Percentiles rank a stretch among this genome's conserved stretches.
Conservation (phyloP, 2,888 invertebrate genomes). For the Perizoma affinitatum region DNA sequence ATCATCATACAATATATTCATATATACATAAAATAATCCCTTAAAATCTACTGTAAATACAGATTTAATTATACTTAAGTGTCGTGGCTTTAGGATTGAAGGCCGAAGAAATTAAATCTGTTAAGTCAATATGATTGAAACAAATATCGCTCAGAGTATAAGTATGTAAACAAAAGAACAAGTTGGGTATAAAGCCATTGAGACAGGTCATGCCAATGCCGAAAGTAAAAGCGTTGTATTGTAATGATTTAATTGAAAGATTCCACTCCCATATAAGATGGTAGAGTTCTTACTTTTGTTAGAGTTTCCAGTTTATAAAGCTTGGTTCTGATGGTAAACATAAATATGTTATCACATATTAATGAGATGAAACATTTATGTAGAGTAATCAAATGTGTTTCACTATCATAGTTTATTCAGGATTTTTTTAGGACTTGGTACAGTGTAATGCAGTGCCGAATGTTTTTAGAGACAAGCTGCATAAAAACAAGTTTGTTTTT, state of each 20-base stretch:
- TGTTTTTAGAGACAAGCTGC: too few relatives aligned
- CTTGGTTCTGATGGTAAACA: conserved; percentile 11
- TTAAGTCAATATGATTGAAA: conserved; percentile 9
- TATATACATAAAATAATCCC: too few relatives aligned
- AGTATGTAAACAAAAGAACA: conserved; percentile 47
- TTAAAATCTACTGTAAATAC: too few relatives aligned
- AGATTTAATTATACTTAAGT: conserved; percentile 2
- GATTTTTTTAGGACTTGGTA: too few relatives aligned
- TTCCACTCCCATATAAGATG: conserved; percentile 4
- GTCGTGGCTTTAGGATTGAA: conserved; percentile 11
- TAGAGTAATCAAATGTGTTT: too few relatives aligned
- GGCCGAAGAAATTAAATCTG: conserved; percentile 9
- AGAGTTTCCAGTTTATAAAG: too few relatives aligned
- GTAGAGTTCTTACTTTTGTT: conserved; percentile 3
- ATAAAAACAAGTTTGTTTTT: neutral
- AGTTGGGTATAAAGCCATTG: conserved; percentile 43
- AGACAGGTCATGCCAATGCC: conserved; percentile 40
- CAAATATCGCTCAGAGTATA: conserved; percentile 36
- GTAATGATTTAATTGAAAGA: conserved; percentile 40
- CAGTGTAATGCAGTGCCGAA: too few relatives aligned
- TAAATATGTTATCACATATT: neutral
- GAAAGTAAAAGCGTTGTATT: conserved; percentile 49
- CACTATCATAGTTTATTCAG: too few relatives aligned
- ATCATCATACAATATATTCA: too few relatives aligned
- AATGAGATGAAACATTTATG: too few relatives aligned